These are phyloP conservation scores for Elmis aenea DNA, from an alignment of 2,888 invertebrate species.

Conservation along the genomic window DNA sequence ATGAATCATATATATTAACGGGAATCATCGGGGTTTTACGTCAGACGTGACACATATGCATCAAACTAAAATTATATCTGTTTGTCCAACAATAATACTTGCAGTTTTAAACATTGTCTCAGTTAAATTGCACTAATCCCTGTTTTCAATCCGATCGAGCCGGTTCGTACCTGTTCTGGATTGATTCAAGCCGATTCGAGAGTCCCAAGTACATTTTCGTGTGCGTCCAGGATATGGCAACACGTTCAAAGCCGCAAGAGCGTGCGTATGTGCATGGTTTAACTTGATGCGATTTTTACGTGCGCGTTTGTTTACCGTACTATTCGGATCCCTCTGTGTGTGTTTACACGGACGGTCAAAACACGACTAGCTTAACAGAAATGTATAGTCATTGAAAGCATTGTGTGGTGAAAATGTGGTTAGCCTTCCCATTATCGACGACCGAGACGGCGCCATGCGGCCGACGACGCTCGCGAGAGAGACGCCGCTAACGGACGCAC, in stretches of 20 bases:
- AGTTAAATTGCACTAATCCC: too few relatives aligned
- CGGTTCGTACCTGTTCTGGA: too few relatives aligned
- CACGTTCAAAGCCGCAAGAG: too few relatives aligned
- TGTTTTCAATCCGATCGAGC: too few relatives aligned
- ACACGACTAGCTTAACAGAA: conserved; percentile 27
- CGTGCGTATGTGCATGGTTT: too few relatives aligned
- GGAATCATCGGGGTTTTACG: conserved; percentile 26
- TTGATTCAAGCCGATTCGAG: not conserved
- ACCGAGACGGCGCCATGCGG: conserved; percentile 18
- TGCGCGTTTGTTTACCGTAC: conserved; percentile 2
- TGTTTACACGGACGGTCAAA: conserved; percentile 25
- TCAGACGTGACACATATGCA: conserved; percentile 16
- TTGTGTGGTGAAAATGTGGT: conserved; percentile 33
- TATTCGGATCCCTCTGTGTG: conserved; percentile 7
- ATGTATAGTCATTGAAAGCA: conserved; percentile 27
- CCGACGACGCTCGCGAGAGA: conserved; percentile 13
- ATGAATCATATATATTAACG: conserved; percentile 31
- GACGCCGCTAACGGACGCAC: conserved; percentile 26
- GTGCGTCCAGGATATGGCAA: too few relatives aligned
- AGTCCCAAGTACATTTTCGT: not conserved
- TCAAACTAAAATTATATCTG: too few relatives aligned
- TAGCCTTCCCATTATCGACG: conserved; percentile 33
- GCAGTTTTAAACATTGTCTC: too few relatives aligned
- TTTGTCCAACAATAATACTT: too few relatives aligned
- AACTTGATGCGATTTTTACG: conserved; percentile 8